phyloP scores from a whole-genome alignment of 2,797 vertebrate species.

The Notoglanidium macrostoma region DNA sequence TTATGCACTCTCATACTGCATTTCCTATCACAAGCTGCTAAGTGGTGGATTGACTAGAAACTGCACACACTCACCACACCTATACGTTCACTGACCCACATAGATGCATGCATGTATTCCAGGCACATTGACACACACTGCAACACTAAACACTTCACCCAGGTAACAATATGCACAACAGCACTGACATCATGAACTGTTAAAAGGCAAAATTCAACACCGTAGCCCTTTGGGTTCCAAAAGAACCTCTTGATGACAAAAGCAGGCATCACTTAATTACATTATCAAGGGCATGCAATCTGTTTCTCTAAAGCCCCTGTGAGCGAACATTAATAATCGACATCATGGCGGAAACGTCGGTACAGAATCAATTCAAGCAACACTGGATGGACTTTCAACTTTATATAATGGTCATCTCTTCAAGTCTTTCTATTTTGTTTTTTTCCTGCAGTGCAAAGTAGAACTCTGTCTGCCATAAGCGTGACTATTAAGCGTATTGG shows the following conservation, averaged over 20 bases:
- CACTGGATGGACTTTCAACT: not conserved
- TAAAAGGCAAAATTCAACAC: constrained; percentile 72
- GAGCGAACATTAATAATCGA: constrained; percentile 18
- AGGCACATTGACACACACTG: constrained; percentile 64
- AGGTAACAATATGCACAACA: constrained; percentile 63
- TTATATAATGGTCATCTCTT: no score
- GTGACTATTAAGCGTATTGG: not conserved
- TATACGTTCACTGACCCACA: constrained; percentile 38
- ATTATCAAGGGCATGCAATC: constrained; percentile 18
- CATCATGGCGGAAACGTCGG: not conserved
- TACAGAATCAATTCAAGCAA: constrained; percentile 33
- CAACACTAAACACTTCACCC: constrained; percentile 53
- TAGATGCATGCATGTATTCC: constrained; percentile 50
- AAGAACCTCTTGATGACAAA: constrained; percentile 60
- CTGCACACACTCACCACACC: constrained; percentile 45
- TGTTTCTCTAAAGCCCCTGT: constrained; percentile 42
- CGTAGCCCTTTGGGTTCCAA: constrained; percentile 71
- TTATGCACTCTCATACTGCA: not conserved
- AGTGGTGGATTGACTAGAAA: not conserved
- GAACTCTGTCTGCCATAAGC: not conserved
- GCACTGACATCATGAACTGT: constrained; percentile 69
- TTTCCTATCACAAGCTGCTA: constrained; percentile 14
- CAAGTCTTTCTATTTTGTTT: not conserved
- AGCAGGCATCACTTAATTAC: constrained; percentile 61
- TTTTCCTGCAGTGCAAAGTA: not conserved